Conservation (phyloP, 2,113 vertebrate genomes). For the Corythornis cristatus region DNA sequence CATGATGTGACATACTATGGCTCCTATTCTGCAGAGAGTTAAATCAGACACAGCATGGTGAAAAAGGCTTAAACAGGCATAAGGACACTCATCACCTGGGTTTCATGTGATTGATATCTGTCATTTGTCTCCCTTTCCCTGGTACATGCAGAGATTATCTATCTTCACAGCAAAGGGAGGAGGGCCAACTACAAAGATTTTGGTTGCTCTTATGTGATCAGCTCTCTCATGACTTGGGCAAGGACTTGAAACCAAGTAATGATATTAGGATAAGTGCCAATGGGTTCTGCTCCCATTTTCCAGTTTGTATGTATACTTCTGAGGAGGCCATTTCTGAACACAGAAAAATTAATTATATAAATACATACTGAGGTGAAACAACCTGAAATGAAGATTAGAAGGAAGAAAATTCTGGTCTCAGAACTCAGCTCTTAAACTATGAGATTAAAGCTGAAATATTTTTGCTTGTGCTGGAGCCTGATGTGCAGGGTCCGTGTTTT, state of each 20-base stretch:
- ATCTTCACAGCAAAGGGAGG: not conserved
- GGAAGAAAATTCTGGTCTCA: not conserved
- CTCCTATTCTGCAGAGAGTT: not conserved
- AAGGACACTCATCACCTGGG: not conserved
- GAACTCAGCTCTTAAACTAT: not conserved
- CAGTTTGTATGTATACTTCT: not conserved
- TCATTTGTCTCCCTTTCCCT: not conserved
- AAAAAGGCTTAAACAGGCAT: not conserved
- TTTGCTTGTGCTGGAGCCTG: not conserved
- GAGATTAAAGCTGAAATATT: not conserved
- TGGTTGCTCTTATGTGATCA: not conserved
- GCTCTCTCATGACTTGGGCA: not conserved
- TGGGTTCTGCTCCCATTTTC: not conserved
- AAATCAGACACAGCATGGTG: not conserved
- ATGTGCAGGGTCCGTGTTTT: not conserved
- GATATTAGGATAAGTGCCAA: not conserved
- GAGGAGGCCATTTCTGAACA: not conserved
- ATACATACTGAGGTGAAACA: not conserved
- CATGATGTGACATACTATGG: not conserved
- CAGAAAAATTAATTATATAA: not conserved
- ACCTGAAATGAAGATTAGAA: not conserved
- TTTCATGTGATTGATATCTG: not conserved
- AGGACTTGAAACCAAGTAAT: not conserved
- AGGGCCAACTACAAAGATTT: not conserved
- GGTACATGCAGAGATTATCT: not conserved